Percentiles rank a stretch among this genome's conserved stretches.
Evolutionary conservation across 2,113 vertebrate genomes (phyloP).

Genomic region (Rhegmatorhina hoffmannsi): DNA sequence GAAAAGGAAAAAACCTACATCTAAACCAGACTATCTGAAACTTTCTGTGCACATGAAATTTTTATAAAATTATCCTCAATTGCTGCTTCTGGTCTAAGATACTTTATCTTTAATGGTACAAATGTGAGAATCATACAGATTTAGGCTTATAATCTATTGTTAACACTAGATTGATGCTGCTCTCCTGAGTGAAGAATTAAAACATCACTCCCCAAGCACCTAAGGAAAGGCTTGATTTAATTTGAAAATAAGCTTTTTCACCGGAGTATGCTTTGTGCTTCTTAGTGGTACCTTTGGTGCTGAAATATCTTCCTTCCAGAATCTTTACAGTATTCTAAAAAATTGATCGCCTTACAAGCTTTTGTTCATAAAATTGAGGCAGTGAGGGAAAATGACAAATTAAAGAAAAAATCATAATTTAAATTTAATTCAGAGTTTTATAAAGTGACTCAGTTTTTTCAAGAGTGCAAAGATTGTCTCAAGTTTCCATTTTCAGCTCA

Average conservation of each 20-base stretch:
- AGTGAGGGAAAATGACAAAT: background rate
- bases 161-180: background rate
- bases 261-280: background rate
- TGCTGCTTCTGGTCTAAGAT: background rate
- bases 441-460: background rate
- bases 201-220: background rate
- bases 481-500: background rate
- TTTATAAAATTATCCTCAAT: background rate
- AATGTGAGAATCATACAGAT: background rate
- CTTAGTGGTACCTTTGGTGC: background rate
- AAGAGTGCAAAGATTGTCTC: background rate
- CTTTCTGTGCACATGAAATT: background rate
- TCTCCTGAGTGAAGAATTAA: background rate
- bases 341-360: background rate
- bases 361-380: background rate
- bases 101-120: background rate
- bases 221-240: background rate
- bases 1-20: background rate
- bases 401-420: background rate
- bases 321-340: background rate
- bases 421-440: background rate
- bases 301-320: background rate
- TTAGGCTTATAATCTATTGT: background rate
- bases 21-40: background rate
- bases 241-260: background rate